Evolutionary conservation across 2,888 invertebrate species (phyloP), one percentile per base, ranked within the genome.

Genomic region (Amblyteles armatorius): DNA sequence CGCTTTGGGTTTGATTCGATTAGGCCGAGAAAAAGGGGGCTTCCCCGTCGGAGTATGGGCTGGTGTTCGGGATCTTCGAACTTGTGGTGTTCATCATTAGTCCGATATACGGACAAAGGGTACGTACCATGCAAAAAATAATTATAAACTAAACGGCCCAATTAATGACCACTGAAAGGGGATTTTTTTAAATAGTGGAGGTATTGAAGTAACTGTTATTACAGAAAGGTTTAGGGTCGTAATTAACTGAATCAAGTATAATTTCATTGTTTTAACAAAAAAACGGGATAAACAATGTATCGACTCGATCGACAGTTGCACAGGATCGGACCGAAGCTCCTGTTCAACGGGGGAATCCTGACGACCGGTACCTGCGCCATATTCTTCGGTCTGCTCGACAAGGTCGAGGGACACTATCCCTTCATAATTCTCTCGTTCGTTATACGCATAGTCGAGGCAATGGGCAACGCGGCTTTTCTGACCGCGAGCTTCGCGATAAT

Each of bases 401-500:
- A 95, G 92, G 95, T 97, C 60, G 94, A 96, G 73, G 97, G 96
- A 0, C 96, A 96, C 92, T 95, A 95, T 79, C 95, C 96, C 1
- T 98, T 98, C 93, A 97, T 98, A 87, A 94, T 96, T 0, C 94
- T 97, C 36, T 97, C 97, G 90, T 97, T 98, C 93, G 90, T 96
- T 33, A 97, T 98, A 87, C 95, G 98, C 73, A 97, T 97, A 83
- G 94, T 98, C 60, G 97, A 98, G 92, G 98, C 98, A 0, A 94
- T 98, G 94, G 98, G 98, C 22, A 97, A 97, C 91, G 97, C 98
- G 0, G 97, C 97, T 13, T 97, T 97, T 93, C 95, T 98, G 52
- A 98, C 98, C 0, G 97, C 98, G 0, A 97, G 97, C 88, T 98
- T 98, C 93, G 97, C 98, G 1, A 97, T 98, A 88, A 97, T 97